These are phyloP conservation scores for Anomalospiza imberbis DNA, from an alignment of 2,797 vertebrate species.

Conservation along the genomic window DNA sequence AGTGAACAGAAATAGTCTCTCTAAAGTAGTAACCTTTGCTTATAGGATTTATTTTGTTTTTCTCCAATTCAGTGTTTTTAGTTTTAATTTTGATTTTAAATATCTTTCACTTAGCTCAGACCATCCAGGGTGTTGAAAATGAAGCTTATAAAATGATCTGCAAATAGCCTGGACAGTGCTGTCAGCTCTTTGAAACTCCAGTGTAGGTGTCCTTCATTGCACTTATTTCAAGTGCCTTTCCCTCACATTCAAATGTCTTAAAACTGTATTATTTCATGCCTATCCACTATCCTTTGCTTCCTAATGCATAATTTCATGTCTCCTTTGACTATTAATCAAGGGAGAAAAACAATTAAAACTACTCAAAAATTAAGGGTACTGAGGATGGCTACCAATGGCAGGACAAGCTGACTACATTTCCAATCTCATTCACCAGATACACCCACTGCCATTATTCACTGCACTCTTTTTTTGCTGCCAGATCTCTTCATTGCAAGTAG, in stretches of 20 bases:
- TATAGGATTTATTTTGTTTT: constrained; percentile 2
- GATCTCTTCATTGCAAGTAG: not conserved
- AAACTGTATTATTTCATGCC: not conserved
- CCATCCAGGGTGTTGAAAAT: not conserved
- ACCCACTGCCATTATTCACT: not conserved
- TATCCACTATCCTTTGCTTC: not conserved
- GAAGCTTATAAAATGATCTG: not conserved
- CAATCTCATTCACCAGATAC: not conserved
- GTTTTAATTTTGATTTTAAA: constrained; percentile 7
- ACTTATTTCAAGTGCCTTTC: not conserved
- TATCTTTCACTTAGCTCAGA: not conserved
- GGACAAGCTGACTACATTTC: not conserved
- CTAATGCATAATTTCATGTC: not conserved
- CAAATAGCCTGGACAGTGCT: not conserved
- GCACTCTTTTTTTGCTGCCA: not conserved
- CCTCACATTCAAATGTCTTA: not conserved
- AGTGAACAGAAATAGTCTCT: constrained; percentile 4
- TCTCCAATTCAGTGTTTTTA: not conserved
- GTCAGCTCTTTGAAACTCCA: not conserved
- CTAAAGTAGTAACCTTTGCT: constrained; percentile 11
- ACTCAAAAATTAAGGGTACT: not conserved
- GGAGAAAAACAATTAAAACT: not conserved
- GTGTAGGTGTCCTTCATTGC: not conserved
- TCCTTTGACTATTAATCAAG: not conserved
- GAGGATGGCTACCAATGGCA: not conserved